phyloP scores from a whole-genome alignment of 2,888 invertebrate species.

The Punctoribates punctum region DNA sequence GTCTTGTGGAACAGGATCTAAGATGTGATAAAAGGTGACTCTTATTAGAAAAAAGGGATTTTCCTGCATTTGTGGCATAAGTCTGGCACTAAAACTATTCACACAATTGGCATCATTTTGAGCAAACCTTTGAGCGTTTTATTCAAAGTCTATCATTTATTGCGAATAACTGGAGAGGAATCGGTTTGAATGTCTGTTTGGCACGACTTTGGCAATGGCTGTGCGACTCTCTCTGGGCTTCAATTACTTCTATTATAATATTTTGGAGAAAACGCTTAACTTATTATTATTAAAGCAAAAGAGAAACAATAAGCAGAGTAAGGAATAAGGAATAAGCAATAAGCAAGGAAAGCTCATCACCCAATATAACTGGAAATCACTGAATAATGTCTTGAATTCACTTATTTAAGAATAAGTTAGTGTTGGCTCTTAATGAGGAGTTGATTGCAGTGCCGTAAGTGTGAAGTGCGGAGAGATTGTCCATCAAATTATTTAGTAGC shows the following conservation, averaged over 20 bases:
- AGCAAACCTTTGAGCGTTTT: not conserved
- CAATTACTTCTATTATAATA: not conserved
- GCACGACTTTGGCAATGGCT: not conserved
- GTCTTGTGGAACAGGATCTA: too few relatives aligned
- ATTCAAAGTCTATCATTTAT: slow-evolving; percentile 14
- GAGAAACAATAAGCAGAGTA: not conserved
- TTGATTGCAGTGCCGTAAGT: slow-evolving; percentile 20
- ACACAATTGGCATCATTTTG: not conserved
- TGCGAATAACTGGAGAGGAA: not conserved
- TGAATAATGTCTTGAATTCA: slow-evolving; percentile 5
- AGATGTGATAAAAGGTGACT: not conserved
- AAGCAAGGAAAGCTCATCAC: too few relatives aligned
- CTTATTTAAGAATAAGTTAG: not conserved
- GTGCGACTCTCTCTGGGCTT: not conserved
- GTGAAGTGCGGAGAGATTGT: slow-evolving; percentile 25
- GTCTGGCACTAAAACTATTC: not conserved
- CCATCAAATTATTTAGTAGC: slow-evolving; percentile 32
- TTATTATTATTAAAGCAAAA: slow-evolving; percentile 14
- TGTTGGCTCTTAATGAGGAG: slow-evolving; percentile 17
- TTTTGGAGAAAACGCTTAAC: not conserved
- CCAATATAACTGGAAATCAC: not conserved
- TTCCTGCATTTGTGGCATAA: not conserved
- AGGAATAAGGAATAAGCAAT: too few relatives aligned
- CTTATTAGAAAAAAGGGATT: slow-evolving; percentile 5
- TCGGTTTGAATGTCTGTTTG: not conserved